phyloP scores from a whole-genome alignment of 2,888 invertebrate species.

The Drosophila paranaensis region DNA sequence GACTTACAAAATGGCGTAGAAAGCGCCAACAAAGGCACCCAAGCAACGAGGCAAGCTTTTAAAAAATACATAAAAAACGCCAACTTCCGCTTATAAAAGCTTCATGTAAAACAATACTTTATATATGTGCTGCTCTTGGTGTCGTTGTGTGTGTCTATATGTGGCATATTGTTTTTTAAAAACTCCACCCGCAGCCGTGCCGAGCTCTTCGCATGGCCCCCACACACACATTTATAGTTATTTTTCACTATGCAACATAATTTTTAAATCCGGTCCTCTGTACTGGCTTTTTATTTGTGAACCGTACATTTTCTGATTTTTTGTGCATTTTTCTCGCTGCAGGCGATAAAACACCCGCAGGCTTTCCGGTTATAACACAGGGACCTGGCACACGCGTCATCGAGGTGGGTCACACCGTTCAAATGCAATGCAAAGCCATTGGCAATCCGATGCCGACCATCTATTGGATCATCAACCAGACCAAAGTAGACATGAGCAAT shows the following conservation, averaged over 20 bases:
- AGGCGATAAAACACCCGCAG: slow-evolving; percentile 94
- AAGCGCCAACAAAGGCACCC: slow-evolving; percentile 67
- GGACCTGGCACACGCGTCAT: slow-evolving; percentile 97
- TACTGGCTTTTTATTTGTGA: background rate
- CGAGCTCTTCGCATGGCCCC: slow-evolving; percentile 32
- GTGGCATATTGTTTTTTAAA: slow-evolving; percentile 69
- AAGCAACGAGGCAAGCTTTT: slow-evolving; percentile 58
- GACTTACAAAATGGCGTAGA: slow-evolving; percentile 77
- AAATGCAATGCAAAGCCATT: slow-evolving; percentile 94
- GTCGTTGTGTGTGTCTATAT: slow-evolving; percentile 27
- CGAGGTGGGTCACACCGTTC: slow-evolving; percentile 96
- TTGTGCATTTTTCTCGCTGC: slow-evolving; percentile 57
- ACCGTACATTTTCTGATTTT: slow-evolving; percentile 23
- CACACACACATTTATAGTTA: slow-evolving; percentile 31
- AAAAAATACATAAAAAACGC: slow-evolving; percentile 52
- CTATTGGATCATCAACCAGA: slow-evolving; percentile 96
- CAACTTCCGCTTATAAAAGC: slow-evolving; percentile 76
- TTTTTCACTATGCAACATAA: slow-evolving; percentile 44
- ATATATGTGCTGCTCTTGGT: background rate
- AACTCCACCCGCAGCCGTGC: slow-evolving; percentile 33
- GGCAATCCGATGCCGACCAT: slow-evolving; percentile 93
- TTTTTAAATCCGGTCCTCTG: slow-evolving; percentile 47
- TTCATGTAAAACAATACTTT: slow-evolving; percentile 76
- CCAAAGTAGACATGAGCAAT: slow-evolving; percentile 94
- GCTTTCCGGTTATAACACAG: slow-evolving; percentile 95